Conservation (phyloP, 2,797 vertebrate genomes). For the Poecilia gillii region DNA sequence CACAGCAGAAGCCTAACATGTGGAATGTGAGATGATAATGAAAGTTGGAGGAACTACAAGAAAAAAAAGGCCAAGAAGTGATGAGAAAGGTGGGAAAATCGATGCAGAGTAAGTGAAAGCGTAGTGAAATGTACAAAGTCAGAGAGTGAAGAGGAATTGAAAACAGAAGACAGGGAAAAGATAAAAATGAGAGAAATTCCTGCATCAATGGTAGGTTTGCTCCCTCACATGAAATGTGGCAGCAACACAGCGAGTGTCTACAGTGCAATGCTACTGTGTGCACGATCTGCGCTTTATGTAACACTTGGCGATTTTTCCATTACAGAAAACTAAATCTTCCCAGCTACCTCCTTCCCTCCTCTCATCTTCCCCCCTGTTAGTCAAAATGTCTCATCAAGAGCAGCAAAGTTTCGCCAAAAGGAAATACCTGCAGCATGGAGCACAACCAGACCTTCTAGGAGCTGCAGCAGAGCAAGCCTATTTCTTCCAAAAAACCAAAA, state of each 20-base stretch:
- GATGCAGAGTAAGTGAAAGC: slow-evolving; percentile 2
- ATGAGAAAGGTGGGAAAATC: neutral
- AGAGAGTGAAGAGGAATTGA: slow-evolving; percentile 29
- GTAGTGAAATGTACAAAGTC: slow-evolving; percentile 19
- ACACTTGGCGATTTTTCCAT: slow-evolving; percentile 38
- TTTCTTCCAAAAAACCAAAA: neutral
- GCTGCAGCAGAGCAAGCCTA: slow-evolving; percentile 28
- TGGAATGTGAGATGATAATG: slow-evolving; percentile 5
- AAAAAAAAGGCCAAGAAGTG: neutral
- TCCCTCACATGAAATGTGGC: slow-evolving; percentile 46
- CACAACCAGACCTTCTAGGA: slow-evolving; percentile 50
- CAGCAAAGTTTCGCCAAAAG: slow-evolving; percentile 55
- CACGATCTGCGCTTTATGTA: slow-evolving; percentile 26
- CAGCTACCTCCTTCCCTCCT: slow-evolving; percentile 26
- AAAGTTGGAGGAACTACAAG: slow-evolving; percentile 14
- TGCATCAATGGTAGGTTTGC: slow-evolving; percentile 41
- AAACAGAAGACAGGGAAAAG: slow-evolving; percentile 38
- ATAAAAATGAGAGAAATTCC: slow-evolving; percentile 21
- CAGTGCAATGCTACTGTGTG: slow-evolving; percentile 26
- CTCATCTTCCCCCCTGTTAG: slow-evolving; percentile 51
- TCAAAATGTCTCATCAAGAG: slow-evolving; percentile 58
- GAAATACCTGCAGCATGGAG: slow-evolving; percentile 61
- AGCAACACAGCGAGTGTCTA: slow-evolving; percentile 16
- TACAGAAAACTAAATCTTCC: slow-evolving; percentile 48
- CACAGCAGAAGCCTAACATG: slow-evolving; percentile 28